Evolutionary conservation across 2,113 vertebrate species (phyloP), one percentile per base, ranked within the genome.

Genomic region (Hylia prasina): DNA sequence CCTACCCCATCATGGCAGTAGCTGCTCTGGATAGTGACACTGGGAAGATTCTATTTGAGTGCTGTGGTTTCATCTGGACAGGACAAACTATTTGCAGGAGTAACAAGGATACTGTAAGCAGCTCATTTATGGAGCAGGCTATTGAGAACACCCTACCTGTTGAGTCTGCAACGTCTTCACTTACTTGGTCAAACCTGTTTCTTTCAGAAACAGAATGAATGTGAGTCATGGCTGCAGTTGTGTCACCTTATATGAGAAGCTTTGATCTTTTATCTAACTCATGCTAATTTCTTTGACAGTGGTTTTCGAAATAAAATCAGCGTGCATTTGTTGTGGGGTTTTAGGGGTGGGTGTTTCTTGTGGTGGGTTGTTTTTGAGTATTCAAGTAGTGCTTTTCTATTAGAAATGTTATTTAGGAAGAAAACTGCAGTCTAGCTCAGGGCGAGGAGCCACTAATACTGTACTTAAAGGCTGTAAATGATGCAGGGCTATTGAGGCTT

Each of bases 231-330:
- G 35, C 35, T 89, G 44, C 39, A 54, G 19, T 70, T 90, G 50
- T 87, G 80, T 84, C 37, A 57, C n/a, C 9, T 42, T 40, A 1
- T 21, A 11, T 30, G 60, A 51, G 60, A 40, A 44, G 54, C 86
- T 96, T 96, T 93, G 56, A 89, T 94, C 90, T 89, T 93, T 70
- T 70, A 58, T 90, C 88, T 83, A 70, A 39, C 39, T 83, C 64
- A 42, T 33, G 44, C n/a, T 83, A 18, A 70, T 83, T 68, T 75
- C 51, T 75, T 79, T 87, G 80, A 1, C 7, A 2, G 51, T 57
- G 47, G 30, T 57, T 86, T 72, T 87, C 64, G 72, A 73, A 90
- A 30, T 81, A 23, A 76, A 70, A 54, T 86, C 58, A 18, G 21
- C 10, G 45, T 66, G 54, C 30, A 13, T 63, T 58, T 70, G 14